Conservation (phyloP, 2,888 invertebrate genomes). For the Cephalotes varians region DNA sequence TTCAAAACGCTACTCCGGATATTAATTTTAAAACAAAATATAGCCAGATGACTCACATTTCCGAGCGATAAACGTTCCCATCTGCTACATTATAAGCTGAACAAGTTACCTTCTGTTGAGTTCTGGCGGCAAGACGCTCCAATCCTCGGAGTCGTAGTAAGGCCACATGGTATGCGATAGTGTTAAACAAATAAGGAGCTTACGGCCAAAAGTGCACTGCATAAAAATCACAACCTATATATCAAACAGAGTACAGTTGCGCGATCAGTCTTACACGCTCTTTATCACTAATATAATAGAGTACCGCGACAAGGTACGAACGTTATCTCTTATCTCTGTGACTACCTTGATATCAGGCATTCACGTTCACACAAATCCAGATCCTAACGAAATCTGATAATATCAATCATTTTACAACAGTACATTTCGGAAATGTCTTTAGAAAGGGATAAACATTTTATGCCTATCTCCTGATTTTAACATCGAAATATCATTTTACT, state of each 20-base stretch:
- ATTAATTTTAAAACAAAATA: neutral
- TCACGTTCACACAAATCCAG: constrained; percentile 48
- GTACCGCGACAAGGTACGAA: constrained; percentile 72
- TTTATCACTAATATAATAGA: constrained; percentile 78
- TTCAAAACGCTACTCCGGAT: neutral
- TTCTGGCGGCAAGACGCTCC: constrained; percentile 95
- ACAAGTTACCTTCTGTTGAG: constrained; percentile 92
- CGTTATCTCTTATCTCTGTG: constrained; percentile 84
- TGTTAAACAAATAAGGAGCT: constrained; percentile 55
- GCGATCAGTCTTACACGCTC: constrained; percentile 66
- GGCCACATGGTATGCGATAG: constrained; percentile 86
- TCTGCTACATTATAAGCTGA: constrained; percentile 22
- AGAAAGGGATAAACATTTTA: too few relatives aligned
- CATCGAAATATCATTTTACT: too few relatives aligned
- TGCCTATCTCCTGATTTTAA: neutral
- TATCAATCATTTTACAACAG: neutral
- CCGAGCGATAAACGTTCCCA: neutral
- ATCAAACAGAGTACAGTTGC: constrained; percentile 63
- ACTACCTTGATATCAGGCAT: constrained; percentile 77
- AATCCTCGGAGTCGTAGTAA: constrained; percentile 91
- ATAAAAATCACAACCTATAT: constrained; percentile 68
- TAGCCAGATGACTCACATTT: neutral
- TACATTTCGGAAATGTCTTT: too few relatives aligned
- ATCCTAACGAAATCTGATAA: constrained; percentile 33
- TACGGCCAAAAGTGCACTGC: constrained; percentile 42